These are phyloP conservation scores for Yasuhikotakia modesta DNA, from an alignment of 2,797 vertebrate genomes.

Conservation along the genomic window DNA sequence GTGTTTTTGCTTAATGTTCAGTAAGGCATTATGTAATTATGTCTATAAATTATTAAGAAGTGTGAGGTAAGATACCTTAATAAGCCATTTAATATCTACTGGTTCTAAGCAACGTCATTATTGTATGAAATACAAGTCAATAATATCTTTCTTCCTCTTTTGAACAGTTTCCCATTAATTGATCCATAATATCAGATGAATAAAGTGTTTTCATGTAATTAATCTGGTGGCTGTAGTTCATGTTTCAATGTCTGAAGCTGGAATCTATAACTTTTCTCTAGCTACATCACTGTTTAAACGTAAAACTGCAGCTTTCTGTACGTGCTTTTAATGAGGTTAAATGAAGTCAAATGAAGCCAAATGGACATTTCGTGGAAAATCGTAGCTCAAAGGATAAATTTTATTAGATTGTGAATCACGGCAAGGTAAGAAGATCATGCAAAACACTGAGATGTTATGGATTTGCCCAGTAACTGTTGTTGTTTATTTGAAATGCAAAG, in stretches of 20 bases:
- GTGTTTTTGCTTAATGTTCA: slow-evolving; percentile 74
- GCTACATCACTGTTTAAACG: too few relatives aligned
- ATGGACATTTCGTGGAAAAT: too few relatives aligned
- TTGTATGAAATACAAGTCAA: slow-evolving; percentile 61
- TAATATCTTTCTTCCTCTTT: slow-evolving; percentile 67
- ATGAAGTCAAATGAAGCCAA: too few relatives aligned
- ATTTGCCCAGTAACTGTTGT: too few relatives aligned
- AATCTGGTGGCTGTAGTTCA: slow-evolving; percentile 23
- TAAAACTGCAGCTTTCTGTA: too few relatives aligned
- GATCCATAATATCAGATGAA: slow-evolving; percentile 67
- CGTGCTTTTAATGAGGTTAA: too few relatives aligned
- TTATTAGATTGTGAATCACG: too few relatives aligned
- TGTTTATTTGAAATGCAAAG: too few relatives aligned
- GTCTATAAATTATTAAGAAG: slow-evolving; percentile 56
- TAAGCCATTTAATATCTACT: slow-evolving; percentile 65
- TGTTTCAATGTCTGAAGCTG: neutral
- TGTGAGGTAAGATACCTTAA: slow-evolving; percentile 57
- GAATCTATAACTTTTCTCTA: too few relatives aligned
- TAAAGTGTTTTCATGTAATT: slow-evolving; percentile 80
- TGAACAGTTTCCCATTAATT: slow-evolving; percentile 67
- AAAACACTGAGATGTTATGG: too few relatives aligned
- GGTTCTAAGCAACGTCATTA: slow-evolving; percentile 56
- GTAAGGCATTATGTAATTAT: slow-evolving; percentile 64
- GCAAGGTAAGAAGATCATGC: too few relatives aligned
- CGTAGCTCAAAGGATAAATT: too few relatives aligned